Base-by-base conservation (phyloP, 1,140 invertebrate genomes). In the Matsumurasca onukii region DNA sequence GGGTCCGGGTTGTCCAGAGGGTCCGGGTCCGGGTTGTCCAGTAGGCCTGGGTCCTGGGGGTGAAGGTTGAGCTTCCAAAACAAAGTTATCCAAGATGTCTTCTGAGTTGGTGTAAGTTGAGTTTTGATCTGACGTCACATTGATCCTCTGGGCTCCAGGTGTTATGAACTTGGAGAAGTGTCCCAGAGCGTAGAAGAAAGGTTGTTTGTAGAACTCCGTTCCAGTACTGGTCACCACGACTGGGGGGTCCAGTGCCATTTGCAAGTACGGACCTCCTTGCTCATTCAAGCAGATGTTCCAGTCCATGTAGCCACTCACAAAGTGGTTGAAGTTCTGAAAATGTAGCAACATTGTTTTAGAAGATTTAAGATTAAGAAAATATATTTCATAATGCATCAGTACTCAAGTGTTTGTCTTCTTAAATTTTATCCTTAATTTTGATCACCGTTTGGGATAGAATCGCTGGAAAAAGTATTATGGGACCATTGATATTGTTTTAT, bases 101-200 rank as follows among this genome's bases (percentile, higher is more conserved):
- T 0, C 22, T 39, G 25, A 3, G 5, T 45, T 17, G 15, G 3
- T 64, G 12, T n/a, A n/a, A n/a, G n/a, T n/a, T 31, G 30, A 1
- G 22, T n/a, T 22, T n/a, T 65, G 15, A 39, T 15, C 5, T 39
- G 31, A 24, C 17, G 27, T 31, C 13, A 20, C 27, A 31, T n/a
- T 39, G 34, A 74, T 75, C 66, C 84, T 80, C 29, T 77, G 69
- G 0, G 91, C 91, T 51, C 82, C 83, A 69, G 82, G 81, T 0
- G 85, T 82, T n/a, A 95, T 79, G 74, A 93, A 94, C 81, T 91
- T 93, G 34, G 91, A 92, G 72, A 97, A 93, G 79, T 97, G 95
- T 1, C 89, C 91, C 73, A 96, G 81, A 9, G 85, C 88, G 79
- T 97, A 97, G 77, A 86, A 96, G 82, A 92, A 91, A 0, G 94